phyloP scores from a whole-genome alignment of 2,797 vertebrate species.

The Rachycentron canadum region DNA sequence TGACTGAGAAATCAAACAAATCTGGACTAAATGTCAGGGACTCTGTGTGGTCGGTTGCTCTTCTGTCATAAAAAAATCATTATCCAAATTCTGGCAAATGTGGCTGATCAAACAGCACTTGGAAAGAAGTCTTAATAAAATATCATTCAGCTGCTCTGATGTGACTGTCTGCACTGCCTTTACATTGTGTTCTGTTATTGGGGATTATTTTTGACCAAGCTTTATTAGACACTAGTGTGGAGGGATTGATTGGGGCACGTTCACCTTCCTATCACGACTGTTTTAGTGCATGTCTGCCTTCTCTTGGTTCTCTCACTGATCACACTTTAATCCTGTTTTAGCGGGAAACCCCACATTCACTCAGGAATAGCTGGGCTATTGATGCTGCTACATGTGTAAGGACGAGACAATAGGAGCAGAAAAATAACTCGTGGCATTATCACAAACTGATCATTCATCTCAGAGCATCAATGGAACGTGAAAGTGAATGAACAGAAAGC shows the following conservation, averaged over 20 bases:
- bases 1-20: conserved; percentile 13
- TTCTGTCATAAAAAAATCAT: background rate
- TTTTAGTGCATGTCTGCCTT: background rate
- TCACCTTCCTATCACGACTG: background rate
- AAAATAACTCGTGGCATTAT: background rate
- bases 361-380: conserved; percentile 19
- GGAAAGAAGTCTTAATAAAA: background rate
- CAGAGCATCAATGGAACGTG: no score
- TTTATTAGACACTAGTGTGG: background rate
- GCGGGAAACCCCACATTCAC: conserved; percentile 29
- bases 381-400: background rate
- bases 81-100: background rate
- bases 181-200: background rate
- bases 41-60: background rate
- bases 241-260: background rate
- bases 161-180: background rate
- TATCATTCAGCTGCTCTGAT: background rate
- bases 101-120: background rate
- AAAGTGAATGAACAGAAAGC: no score
- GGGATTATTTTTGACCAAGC: background rate
- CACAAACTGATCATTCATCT: background rate
- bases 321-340: conserved; percentile 27
- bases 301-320: conserved; percentile 14
- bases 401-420: background rate
- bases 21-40: background rate